Base-by-base conservation (phyloP, 2,888 invertebrate genomes). In the Ferrisia virgata region DNA sequence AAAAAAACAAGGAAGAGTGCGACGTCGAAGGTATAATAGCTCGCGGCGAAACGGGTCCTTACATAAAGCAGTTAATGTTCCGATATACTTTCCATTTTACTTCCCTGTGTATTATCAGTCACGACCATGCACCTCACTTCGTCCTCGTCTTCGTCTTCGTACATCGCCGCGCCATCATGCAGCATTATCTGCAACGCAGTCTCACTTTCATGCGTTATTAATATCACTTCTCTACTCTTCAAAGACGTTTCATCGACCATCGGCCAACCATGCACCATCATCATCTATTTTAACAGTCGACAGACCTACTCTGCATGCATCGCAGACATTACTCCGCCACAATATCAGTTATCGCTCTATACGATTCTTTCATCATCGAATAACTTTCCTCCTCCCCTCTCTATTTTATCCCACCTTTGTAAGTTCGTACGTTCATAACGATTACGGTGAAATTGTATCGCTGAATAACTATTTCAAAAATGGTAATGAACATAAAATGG, bases 11-110 rank as follows among this genome's bases (percentile, higher is more conserved):
- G 64, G 64, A 64, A 64, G 64, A 64, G 64, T 28, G 9, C 28
- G 28, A 64, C 64, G 64, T 64, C 64, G 64, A 64, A 64, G 64
- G 64, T 64, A 64, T 64, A 64, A 64, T 64, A 64, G 64, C 64
- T 64, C 64, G 64, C 13, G 15, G 64, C 64, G 64, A 64, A 64
- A 64, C 64, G 28, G 64, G 64, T 64, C 64, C 64, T 64, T 64
- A 64, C 64, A 64, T 64, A 64, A 64, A 64, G 64, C 64, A 28
- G 64, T 28, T 64, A 28, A 64, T 64, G 64, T 64, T 53, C 64
- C 64, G 64, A 64, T 64, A 64, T 64, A 64, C 64, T 64, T 64
- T 64, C 64, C 64, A 64, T 64, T 64, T 64, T 28, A 64, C 64
- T 64, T 64, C 64, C 64, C 64, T 64, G 28, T 64, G 64, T 64